Evolutionary conservation across 92 coral and sea anemone species (phyloP).

Genomic region (Siderastrea siderea): DNA sequence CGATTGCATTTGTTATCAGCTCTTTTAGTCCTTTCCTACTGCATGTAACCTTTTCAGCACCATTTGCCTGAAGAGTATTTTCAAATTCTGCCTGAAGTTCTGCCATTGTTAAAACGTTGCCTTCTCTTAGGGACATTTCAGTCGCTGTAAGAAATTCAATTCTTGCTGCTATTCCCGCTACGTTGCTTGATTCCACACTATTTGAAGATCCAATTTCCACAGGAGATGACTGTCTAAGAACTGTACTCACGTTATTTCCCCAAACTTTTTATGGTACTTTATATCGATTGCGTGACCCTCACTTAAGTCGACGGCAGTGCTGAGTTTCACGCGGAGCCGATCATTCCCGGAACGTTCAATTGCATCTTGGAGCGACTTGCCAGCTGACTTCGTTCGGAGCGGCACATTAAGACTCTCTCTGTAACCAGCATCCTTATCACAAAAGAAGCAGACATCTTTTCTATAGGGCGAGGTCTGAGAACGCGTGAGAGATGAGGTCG

Average conservation of each 20-base stretch:
- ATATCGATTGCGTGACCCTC: constrained; percentile 79
- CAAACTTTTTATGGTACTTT: constrained; percentile 65
- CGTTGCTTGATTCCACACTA: neutral
- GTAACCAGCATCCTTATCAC: constrained; percentile 43
- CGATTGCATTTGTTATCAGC: constrained; percentile 55
- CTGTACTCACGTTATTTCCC: constrained; percentile 26
- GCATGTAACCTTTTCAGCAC: neutral
- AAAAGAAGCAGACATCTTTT: constrained; percentile 62
- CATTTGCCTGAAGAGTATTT: constrained; percentile 18
- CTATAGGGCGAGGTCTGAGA: constrained; percentile 64
- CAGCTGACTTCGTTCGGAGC: constrained; percentile 55
- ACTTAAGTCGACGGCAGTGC: constrained; percentile 46
- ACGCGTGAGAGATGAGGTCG: constrained; percentile 28
- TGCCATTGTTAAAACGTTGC: constrained; percentile 38
- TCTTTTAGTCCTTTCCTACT: constrained; percentile 50
- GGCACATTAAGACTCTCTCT: constrained; percentile 27
- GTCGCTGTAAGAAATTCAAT: constrained; percentile 35
- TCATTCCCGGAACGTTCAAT: constrained; percentile 24
- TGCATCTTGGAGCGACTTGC: constrained; percentile 40
- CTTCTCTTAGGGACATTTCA: constrained; percentile 24
- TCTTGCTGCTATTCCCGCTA: constrained; percentile 43
- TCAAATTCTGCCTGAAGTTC: constrained; percentile 32
- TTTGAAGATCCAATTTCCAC: constrained; percentile 10
- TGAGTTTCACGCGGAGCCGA: constrained; percentile 52
- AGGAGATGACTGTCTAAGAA: neutral